Base-by-base conservation (phyloP, 2,888 invertebrate genomes). In the Gisinianus flammeolus region DNA sequence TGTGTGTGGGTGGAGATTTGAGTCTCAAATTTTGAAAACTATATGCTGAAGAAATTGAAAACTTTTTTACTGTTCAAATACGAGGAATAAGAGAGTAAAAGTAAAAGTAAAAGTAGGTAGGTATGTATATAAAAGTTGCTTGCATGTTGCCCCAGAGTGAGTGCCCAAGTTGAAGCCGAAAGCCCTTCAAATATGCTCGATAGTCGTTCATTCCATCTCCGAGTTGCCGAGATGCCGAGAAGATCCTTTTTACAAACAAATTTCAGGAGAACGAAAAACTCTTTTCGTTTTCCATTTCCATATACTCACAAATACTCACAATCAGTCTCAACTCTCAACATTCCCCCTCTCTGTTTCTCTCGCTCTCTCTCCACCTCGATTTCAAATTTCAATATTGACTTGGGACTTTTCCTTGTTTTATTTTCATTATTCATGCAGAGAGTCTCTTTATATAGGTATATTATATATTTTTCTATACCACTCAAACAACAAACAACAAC, bases 171-270 rank as follows among this genome's bases (percentile, higher is more conserved):
- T 8, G 5, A 35, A 35, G 12, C 6, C 12, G 12, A 8, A 44
- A 44, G 44, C 19, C 5, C 35, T 35, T 5, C 6, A 44, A 44
- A 19, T 44, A 44, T 16, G 44, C n/a, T n/a, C n/a, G n/a, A n/a
- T n/a, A 44, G 44, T 44, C 44, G 44, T 44, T 44, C 3, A 44
- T 44, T 44, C 44, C 44, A 44, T 44, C 19, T 44, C 44, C 44
- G 8, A 1, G 44, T n/a, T n/a, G n/a, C n/a, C 6, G 19, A 44
- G 19, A 19, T 24, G 62, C 24, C 24, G 28, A n/a, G n/a, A 62
- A 62, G 26, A 62, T 62, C 62, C 62, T 62, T 62, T 62, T 62
- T 62, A 62, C 62, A 62, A 62, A 62, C 62, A 62, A 62, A 28
- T 44, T 44, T 44, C 44, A 12, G n/a, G n/a, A n/a, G n/a, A n/a